These are phyloP conservation scores for Climacteris rufus DNA, from an alignment of 2,113 vertebrate genomes.

Conservation along the genomic window DNA sequence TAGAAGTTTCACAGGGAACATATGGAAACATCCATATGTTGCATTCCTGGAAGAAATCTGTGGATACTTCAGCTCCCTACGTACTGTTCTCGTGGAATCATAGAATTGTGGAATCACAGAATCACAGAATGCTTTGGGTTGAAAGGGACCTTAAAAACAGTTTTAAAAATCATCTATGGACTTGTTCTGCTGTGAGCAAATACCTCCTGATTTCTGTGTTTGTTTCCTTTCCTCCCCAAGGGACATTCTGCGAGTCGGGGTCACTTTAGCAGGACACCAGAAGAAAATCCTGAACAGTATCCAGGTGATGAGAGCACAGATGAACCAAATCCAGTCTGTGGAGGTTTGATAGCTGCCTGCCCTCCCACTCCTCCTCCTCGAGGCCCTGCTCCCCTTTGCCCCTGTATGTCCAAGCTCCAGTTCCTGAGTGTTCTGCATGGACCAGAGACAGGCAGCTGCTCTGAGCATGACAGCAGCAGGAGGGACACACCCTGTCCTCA, in stretches of 20 bases:
- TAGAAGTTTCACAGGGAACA: not conserved
- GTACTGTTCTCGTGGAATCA: not conserved
- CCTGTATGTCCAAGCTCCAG: constrained; percentile 15
- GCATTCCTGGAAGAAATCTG: not conserved
- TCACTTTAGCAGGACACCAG: constrained; percentile 95
- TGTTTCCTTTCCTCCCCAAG: constrained; percentile 71
- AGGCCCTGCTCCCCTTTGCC: constrained; percentile 63
- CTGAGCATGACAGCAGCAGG: constrained; percentile 51
- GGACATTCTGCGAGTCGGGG: constrained; percentile 91
- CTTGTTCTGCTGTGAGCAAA: not conserved
- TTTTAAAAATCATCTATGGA: not conserved
- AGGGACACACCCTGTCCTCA: constrained; percentile 46
- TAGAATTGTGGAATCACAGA: not conserved
- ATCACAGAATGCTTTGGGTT: not conserved
- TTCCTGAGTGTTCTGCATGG: constrained; percentile 38
- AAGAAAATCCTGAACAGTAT: constrained; percentile 98
- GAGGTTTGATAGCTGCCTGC: constrained; percentile 83
- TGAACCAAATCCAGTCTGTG: constrained; percentile 98
- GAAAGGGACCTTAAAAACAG: not conserved
- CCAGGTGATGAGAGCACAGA: constrained; percentile 97
- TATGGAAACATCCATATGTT: not conserved
- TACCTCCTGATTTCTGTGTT: not conserved
- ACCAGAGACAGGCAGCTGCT: constrained; percentile 63
- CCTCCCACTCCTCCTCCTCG: constrained; percentile 38
- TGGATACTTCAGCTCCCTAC: not conserved